phyloP scores from a whole-genome alignment of 2,888 invertebrate genomes.

The Tridacna crocea region DNA sequence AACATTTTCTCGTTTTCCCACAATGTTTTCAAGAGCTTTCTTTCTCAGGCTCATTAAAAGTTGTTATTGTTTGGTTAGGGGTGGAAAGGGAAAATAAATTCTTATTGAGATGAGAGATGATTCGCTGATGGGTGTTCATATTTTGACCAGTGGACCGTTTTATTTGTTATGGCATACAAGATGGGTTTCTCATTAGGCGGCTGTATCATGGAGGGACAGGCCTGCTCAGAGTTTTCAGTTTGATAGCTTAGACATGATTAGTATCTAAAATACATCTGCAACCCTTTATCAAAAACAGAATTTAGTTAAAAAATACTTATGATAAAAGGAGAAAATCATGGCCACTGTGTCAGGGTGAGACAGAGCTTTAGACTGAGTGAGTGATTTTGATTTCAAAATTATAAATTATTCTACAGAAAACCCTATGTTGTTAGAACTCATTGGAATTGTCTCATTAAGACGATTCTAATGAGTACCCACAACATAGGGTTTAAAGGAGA shows the following conservation, averaged over 20 bases:
- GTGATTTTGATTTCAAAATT: no score
- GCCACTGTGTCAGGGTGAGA: neutral
- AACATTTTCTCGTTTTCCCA: constrained; percentile 1
- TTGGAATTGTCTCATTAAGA: no score
- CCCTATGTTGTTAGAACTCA: no score
- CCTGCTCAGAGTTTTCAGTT: constrained; percentile 4
- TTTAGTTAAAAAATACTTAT: neutral
- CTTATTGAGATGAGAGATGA: neutral
- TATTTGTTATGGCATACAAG: constrained; percentile 17
- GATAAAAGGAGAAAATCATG: neutral
- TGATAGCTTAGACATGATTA: constrained; percentile 9
- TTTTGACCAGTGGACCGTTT: constrained; percentile 11
- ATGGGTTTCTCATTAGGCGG: constrained; percentile 9
- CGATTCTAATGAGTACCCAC: no score
- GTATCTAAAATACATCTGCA: neutral
- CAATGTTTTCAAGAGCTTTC: neutral
- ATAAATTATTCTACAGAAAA: no score
- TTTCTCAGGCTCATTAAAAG: neutral
- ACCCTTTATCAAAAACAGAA: neutral
- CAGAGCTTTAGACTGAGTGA: no score
- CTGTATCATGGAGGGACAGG: constrained; percentile 6
- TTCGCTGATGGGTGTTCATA: no score
- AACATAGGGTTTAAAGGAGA: no score
- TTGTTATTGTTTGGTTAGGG: neutral
- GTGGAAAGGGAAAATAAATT: neutral